Evolutionary conservation across 1,140 invertebrate species (phyloP), one percentile per base, ranked within the genome.

Genomic region (Papilio aristodemus): DNA sequence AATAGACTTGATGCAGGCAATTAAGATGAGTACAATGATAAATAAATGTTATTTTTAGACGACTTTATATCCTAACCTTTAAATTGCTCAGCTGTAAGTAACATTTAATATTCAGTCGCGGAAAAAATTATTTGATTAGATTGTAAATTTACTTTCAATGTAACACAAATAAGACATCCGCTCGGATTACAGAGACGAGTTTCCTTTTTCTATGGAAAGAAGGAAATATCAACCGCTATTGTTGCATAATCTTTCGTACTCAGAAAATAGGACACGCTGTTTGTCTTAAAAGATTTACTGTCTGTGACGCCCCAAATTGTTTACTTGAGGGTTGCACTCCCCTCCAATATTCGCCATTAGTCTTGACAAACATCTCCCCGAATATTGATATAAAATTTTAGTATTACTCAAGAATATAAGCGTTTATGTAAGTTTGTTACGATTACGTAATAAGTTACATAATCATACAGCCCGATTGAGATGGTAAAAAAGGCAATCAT

Each of bases 251-350:
- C 60, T 63, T 60, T 60, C 27, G 27, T 32, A 14, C 58, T n/a
- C 36, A 60, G 58, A 60, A 60, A 60, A 60, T 38, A 37, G 27
- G 14, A 38, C 27, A 36, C 58, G 58, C 6, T 60, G 32, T 60
- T 60, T 60, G 32, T 60, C 58, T 60, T 60, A 38, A 60, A 60
- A 60, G 58, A 66, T 66, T 66, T 66, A 66, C 41, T 66, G 22
- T 46, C 25, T 32, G 63, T 66, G 39, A 66, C 63, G 41, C 63
- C 63, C 41, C 41, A 66, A 66, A 46, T 46, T 66, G 63, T 66
- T 50, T 46, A 27, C 39, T 50, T 17, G 63, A 66, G 63, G 63
- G 63, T 66, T 46, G 41, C 63, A 32, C 41, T 4, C 63, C 63
- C 41, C 22, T 64, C 13, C 4, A 63, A 22, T 41, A 43, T 63